Evolutionary conservation across 1,140 invertebrate species (phyloP).

Genomic region (Euborellia annulipes): DNA sequence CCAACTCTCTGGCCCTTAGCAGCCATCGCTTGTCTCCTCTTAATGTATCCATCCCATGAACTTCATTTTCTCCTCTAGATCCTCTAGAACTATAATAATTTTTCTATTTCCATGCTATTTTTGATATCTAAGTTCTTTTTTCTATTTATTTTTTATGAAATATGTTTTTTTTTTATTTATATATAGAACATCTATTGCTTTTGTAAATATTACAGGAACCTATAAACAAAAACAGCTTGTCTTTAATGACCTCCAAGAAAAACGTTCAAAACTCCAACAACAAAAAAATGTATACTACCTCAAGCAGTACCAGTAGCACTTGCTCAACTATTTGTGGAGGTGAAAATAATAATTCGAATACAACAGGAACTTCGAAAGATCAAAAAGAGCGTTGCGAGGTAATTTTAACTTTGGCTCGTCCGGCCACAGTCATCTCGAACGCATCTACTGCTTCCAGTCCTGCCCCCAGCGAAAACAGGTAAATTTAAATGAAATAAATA

Average conservation of each 20-base stretch:
- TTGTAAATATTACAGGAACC: constrained; percentile 26
- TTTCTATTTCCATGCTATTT: too few species aligned
- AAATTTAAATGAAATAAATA: not conserved
- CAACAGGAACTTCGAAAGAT: too few species aligned
- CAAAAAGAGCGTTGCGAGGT: constrained; percentile 31
- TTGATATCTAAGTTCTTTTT: too few species aligned
- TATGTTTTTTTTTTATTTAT: too few species aligned
- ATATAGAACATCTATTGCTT: too few species aligned
- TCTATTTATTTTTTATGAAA: too few species aligned
- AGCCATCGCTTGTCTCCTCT: too few species aligned
- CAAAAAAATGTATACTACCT: constrained; percentile 21
- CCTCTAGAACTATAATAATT: too few species aligned
- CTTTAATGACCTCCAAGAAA: not conserved
- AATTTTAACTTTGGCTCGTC: constrained; percentile 52
- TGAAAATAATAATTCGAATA: not conserved
- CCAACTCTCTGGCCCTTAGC: too few species aligned
- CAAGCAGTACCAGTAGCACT: not conserved
- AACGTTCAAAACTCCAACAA: constrained; percentile 24
- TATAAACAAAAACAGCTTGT: constrained; percentile 23
- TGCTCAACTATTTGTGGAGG: not conserved
- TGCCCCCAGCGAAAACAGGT: constrained; percentile 37
- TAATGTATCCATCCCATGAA: too few species aligned
- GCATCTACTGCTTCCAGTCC: constrained; percentile 43
- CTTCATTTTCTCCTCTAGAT: too few species aligned
- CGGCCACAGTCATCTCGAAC: constrained; percentile 53